Evolutionary conservation across 2,888 invertebrate genomes (phyloP), one percentile per base, ranked within the genome.

Genomic region (Rosalia funebris): DNA sequence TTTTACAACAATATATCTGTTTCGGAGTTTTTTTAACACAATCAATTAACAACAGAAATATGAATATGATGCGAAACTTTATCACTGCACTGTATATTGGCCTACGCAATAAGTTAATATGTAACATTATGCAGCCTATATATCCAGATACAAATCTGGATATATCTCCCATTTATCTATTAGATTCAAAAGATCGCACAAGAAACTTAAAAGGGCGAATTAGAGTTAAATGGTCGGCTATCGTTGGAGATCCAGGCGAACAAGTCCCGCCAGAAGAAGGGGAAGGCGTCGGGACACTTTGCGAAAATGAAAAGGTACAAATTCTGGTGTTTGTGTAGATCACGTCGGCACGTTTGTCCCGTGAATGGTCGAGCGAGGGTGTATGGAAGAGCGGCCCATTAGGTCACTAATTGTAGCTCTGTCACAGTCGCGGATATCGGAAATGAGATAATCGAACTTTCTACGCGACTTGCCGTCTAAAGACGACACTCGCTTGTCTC

Each of bases 361-460:
- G 67, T 68, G 73, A 75, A 75, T 70, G 70, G 66, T 54, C 60
- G 50, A 58, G 45, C 32, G 72, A 68, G 69, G 70, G 71, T 70
- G 71, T 65, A 65, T 56, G 68, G 72, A 71, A 74, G 74, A 73
- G 70, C 70, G 71, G 62, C 73, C 78, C 74, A 77, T 79, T 79
- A 77, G 72, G 73, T 68, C 75, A 72, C 78, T 79, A 79, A 79
- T 79, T 79, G 78, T 73, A 63, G 73, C 74, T 75, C 71, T 77
- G 77, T 78, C 78, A 74, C 77, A 73, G 74, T 73, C 75, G 75
- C 75, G 75, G 74, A 71, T 75, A 75, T 74, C 77, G 78, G 79
- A 79, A 79, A 79, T 77, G 75, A 77, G 78, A 78, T 79, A 78
- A 78, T 78, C 76, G 78, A 77, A 78, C 71, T 70, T 65, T 65